Evolutionary conservation across 2,888 invertebrate genomes (phyloP).

Genomic region (Synergus laeviventris): DNA sequence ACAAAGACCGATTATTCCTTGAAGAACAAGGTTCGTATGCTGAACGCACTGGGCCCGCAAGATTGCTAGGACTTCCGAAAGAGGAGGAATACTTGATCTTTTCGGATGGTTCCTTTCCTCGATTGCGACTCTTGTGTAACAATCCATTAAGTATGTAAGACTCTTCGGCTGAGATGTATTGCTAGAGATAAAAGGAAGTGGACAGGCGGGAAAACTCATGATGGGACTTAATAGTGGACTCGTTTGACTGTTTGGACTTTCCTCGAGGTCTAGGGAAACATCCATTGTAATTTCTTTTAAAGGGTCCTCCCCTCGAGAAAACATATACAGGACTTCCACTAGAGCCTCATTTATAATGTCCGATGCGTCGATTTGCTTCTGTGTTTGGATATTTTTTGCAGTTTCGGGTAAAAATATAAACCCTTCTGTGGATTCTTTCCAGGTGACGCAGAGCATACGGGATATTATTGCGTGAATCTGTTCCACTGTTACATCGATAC

Average conservation of each 20-base stretch:
- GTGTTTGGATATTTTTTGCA: conserved; percentile 65
- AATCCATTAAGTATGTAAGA: conserved; percentile 79
- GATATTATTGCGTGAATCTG: conserved; percentile 82
- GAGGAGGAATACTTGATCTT: conserved; percentile 85
- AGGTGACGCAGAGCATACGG: conserved; percentile 85
- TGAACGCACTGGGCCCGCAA: conserved; percentile 80
- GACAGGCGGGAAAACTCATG: conserved; percentile 70
- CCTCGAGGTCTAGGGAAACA: conserved; percentile 70
- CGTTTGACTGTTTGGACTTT: conserved; percentile 74
- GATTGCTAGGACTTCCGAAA: conserved; percentile 81
- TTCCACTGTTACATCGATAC: conserved; percentile 80
- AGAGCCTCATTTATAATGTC: conserved; percentile 78
- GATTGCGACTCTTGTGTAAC: conserved; percentile 83
- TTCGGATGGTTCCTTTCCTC: conserved; percentile 88
- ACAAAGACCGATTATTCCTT: conserved; percentile 76
- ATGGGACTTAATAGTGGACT: conserved; percentile 76
- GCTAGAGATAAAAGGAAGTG: conserved; percentile 71
- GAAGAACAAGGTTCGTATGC: conserved; percentile 79
- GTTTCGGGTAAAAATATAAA: conserved; percentile 77
- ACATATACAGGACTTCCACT: conserved; percentile 81
- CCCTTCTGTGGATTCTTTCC: conserved; percentile 77
- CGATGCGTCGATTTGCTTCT: conserved; percentile 58
- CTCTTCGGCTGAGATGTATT: conserved; percentile 74
- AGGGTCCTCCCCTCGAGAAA: conserved; percentile 79
- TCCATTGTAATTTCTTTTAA: conserved; percentile 77